Conservation (phyloP, 2,113 vertebrate genomes). For the Pao palembangensis region DNA sequence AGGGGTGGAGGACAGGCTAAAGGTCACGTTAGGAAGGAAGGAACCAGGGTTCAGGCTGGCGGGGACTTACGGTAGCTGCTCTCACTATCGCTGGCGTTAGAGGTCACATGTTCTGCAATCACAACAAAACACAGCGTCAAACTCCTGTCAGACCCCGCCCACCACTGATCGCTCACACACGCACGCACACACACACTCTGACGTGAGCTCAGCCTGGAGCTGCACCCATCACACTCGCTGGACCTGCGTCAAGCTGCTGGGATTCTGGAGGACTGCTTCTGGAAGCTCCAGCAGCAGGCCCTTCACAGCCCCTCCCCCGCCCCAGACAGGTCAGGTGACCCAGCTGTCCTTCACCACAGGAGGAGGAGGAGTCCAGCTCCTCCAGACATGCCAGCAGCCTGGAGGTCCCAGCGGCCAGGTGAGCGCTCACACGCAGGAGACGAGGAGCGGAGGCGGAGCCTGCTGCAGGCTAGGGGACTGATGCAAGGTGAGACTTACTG, state of each 20-base stretch:
- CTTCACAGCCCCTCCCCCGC: too few relatives aligned
- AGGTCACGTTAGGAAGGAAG: not conserved
- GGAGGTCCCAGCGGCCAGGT: too few relatives aligned
- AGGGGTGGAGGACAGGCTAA: not conserved
- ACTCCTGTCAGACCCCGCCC: not conserved
- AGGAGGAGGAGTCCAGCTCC: too few relatives aligned
- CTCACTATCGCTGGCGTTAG: conserved; percentile 99
- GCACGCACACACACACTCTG: not conserved
- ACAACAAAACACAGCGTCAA: conserved; percentile 68
- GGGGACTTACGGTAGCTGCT: conserved; percentile 98
- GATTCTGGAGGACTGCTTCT: too few relatives aligned
- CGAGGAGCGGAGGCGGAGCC: not conserved
- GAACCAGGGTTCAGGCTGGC: not conserved
- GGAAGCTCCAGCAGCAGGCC: too few relatives aligned
- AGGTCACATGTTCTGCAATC: conserved; percentile 95
- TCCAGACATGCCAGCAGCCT: too few relatives aligned
- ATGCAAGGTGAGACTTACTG: conserved; percentile 81
- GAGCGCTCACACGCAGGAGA: not conserved
- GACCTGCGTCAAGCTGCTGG: too few relatives aligned
- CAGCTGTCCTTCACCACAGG: too few relatives aligned
- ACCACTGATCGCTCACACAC: not conserved
- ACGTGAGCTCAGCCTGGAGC: too few relatives aligned
- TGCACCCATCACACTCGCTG: not conserved
- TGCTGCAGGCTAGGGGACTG: conserved; percentile 20
- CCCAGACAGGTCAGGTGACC: too few relatives aligned